Evolutionary conservation across 1,140 invertebrate species (phyloP).

Genomic region (Sitophilus oryzae): DNA sequence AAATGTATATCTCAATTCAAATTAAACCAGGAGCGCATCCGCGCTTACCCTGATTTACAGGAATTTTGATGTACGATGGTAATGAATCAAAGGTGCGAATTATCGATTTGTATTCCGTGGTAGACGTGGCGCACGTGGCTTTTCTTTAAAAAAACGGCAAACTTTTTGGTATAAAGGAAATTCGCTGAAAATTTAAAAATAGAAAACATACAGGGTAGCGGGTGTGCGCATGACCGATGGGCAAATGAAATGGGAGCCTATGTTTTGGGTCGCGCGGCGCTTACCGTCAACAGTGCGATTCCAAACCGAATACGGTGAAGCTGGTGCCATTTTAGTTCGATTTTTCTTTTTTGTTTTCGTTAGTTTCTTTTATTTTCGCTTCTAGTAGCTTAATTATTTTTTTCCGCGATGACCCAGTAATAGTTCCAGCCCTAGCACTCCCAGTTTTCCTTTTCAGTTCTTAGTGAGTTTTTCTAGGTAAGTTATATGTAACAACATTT

Average conservation of each 20-base stretch:
- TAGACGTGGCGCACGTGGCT: too few species aligned
- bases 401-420: not conserved
- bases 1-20: too few species aligned
- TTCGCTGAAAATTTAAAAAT: conserved; percentile 11
- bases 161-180: conserved; percentile 1
- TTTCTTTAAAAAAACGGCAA: not conserved
- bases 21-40: too few species aligned
- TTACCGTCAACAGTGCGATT: conserved; percentile 19
- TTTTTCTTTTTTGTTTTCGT: conserved; percentile 27
- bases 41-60: too few species aligned
- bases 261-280: conserved; percentile 8
- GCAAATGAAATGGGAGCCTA: conserved; percentile 8
- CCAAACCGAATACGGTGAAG: conserved; percentile 15
- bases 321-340: conserved; percentile 23
- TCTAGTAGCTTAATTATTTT: conserved; percentile 16
- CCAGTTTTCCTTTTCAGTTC: conserved; percentile 11
- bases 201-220: conserved; percentile 10
- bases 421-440: conserved; percentile 4
- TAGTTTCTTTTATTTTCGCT: conserved; percentile 26
- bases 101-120: too few species aligned
- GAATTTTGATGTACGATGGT: too few species aligned
- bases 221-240: conserved; percentile 4
- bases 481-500: not conserved
- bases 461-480: conserved; percentile 16
- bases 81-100: too few species aligned